Evolutionary conservation across 1,140 invertebrate species (phyloP).

Genomic region (Batillaria attramentaria): DNA sequence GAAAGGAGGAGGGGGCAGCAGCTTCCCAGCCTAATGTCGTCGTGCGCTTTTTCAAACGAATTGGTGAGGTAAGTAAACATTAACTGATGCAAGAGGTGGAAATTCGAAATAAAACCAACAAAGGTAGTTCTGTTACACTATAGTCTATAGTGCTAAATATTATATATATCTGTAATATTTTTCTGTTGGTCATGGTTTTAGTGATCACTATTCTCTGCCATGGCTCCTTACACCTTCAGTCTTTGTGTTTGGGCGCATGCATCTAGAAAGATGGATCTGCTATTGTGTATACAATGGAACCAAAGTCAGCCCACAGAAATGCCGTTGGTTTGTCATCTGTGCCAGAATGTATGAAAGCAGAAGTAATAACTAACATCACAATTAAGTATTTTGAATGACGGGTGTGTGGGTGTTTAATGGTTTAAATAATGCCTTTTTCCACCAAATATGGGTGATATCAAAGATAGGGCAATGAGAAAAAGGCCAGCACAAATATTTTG

Average conservation of each 20-base stretch:
- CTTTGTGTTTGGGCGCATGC: no score
- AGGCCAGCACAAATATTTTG: no score
- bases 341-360: neutral
- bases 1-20: slow-evolving; percentile 20
- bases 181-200: neutral
- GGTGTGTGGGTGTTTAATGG: neutral
- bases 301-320: no score
- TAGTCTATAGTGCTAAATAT: neutral
- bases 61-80: slow-evolving; percentile 30
- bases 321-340: neutral
- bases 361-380: neutral
- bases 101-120: no score
- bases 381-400: neutral
- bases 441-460: no score
- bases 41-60: slow-evolving; percentile 25
- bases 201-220: neutral
- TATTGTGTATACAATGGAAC: neutral
- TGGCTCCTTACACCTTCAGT: no score
- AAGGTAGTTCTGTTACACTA: neutral
- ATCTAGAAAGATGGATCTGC: neutral
- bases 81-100: neutral
- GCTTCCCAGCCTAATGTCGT: slow-evolving; percentile 23
- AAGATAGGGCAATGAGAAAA: no score
- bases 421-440: neutral
- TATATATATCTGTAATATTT: neutral